Evolutionary conservation across 2,888 invertebrate genomes (phyloP), one percentile per base, ranked within the genome.

Genomic region (Myopa testacea): DNA sequence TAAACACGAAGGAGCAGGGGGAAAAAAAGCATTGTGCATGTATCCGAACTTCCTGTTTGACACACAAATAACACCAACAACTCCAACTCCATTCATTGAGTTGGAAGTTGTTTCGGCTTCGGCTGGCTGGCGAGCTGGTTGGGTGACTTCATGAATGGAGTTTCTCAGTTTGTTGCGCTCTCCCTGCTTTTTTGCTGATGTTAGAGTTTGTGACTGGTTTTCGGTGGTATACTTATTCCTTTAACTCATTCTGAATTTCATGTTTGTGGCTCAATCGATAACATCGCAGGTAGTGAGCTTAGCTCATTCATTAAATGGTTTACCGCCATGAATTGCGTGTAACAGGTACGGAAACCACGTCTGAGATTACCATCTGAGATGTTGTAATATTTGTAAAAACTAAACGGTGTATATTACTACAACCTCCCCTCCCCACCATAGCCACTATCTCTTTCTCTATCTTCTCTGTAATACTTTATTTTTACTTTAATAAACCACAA

Each of bases 71-170:
- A 65, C 52, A 70, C 45, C 10, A 68, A 37, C 55, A 71, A 71
- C 16, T 26, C 26, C 26, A 71, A 12, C 26, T 71, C 58, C 55
- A 40, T 40, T 67, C 67, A 67, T n/a, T 40, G 52, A 26, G 26
- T 52, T 52, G 8, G 14, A 52, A 52, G 14, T 52, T 62, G 62
- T 8, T 62, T 34, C 65, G 8, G 67, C 14, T 45, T 26, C 45
- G 14, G 45, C 26, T 16, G 50, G 50, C 45, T 26, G 19, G 45
- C 67, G 26, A 10, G 19, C 26, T 12, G 19, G n/a, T 19, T 14
- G 34, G 71, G 37, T 38, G 52, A 38, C 52, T 65, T 75, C 62
- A 75, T 75, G 75, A 75, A 75, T 75, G 75, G 75, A 75, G 75
- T 75, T 75, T 50, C 37, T 50, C 55, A n/a, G 45, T 40, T 40